These are phyloP conservation scores for Gymnorhina tibicen DNA, from an alignment of 2,113 vertebrate species.

Conservation along the genomic window DNA sequence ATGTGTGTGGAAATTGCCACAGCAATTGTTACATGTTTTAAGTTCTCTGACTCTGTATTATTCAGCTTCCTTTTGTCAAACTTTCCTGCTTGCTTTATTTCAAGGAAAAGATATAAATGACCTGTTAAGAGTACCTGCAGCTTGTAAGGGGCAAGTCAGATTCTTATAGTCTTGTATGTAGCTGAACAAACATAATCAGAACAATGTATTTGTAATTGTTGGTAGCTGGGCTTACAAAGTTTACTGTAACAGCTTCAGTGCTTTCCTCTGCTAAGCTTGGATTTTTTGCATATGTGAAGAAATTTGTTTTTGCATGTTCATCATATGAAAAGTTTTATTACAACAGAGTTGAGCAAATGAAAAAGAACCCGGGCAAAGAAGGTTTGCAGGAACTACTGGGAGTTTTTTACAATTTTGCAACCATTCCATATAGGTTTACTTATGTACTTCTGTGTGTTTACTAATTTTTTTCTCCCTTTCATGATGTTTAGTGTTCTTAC, in stretches of 20 bases:
- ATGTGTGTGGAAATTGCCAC: not conserved
- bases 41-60: not conserved
- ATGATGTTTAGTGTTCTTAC: not conserved
- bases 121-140: not conserved
- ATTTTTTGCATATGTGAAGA: not conserved
- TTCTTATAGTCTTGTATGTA: not conserved
- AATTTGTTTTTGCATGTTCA: not conserved
- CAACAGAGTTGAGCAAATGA: not conserved
- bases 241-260: not conserved
- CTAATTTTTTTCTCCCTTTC: not conserved
- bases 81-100: not conserved
- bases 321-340: not conserved
- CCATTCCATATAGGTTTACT: rapidly evolving
- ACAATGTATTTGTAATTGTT: not conserved
- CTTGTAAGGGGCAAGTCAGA: not conserved
- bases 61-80: not conserved
- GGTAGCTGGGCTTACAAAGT: not conserved
- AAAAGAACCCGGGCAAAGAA: not conserved
- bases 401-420: not conserved
- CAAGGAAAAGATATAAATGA: not conserved
- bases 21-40: not conserved
- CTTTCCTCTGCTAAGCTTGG: not conserved
- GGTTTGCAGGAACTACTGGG: not conserved
- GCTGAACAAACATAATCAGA: not conserved
- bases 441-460: not conserved